Base-by-base conservation (phyloP, 2,113 vertebrate species). In the Caloenas nicobarica region DNA sequence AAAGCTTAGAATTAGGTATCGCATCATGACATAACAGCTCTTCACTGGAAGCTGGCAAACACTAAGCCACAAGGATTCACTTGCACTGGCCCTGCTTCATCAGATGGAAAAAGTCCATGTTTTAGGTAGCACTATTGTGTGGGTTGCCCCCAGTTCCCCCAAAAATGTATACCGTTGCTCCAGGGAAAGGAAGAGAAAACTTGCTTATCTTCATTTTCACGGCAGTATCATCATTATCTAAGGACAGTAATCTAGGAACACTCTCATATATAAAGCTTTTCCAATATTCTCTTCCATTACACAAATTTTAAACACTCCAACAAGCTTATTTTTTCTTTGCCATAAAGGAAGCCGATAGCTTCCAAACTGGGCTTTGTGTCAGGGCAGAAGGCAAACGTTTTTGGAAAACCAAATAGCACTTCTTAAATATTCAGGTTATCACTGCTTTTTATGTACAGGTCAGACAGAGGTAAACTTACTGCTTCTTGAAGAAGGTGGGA, bases 41-140 rank as follows among this genome's bases (percentile, higher is more conserved):
- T 29, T 48, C 19, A 33, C 34, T 8, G 12, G n/a, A 16, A 68
- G 70, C 3, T 0, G 0, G 36, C 17, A 90, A 86, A 72, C 0
- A 1, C 42, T 34, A 44, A 74, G 87, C 48, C 42, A 69, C 36
- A 46, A 23, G 19, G 51, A 66, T 34, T 74, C 10, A 21, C 16
- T 24, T 56, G 42, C n/a, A 50, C 15, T 29, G 31, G 38, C 7
- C 28, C 48, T 0, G 0, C 31, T 62, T 71, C 29, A 42, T 3
- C 1, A 3, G 33, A 8, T 24, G 33, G 33, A 36, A 46, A 89
- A 84, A 69, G 18, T 13, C 5, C 44, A 42, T 17, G 6, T 81
- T 79, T 73, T 11, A 77, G 21, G 42, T 29, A 77, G 16, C 26
- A 38, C 11, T 22, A 65, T 1, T 51, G 25, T 13, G 16, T 12